Evolutionary conservation across 2,113 vertebrate species (phyloP).

Genomic region (Xenopus tropicalis): DNA sequence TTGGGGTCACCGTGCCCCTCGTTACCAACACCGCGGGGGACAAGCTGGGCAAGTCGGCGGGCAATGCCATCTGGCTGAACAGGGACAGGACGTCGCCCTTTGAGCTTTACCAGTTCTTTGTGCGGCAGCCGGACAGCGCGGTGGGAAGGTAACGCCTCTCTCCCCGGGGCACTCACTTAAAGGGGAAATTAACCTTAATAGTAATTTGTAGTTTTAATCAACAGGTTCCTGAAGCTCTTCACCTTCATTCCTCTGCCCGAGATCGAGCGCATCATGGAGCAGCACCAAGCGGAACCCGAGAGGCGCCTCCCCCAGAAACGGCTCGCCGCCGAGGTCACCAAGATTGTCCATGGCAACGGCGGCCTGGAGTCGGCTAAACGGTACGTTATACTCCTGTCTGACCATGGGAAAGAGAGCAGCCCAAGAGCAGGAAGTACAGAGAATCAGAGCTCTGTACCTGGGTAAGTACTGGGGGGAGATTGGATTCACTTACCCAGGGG

Average conservation of each 20-base stretch:
- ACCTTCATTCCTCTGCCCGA: constrained; percentile 88
- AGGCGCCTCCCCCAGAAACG: constrained; percentile 85
- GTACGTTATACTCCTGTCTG: constrained; percentile 56
- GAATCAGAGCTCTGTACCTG: too few species aligned
- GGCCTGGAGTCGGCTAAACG: constrained; percentile 91
- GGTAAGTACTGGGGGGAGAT: too few species aligned
- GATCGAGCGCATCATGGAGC: constrained; percentile 84
- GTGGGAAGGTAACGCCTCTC: constrained; percentile 57
- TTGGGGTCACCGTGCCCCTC: constrained; percentile 86
- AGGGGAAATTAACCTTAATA: too few species aligned
- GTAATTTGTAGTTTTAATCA: neutral
- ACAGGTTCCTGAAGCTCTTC: constrained; percentile 87
- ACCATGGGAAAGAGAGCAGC: too few species aligned
- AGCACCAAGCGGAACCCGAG: constrained; percentile 77
- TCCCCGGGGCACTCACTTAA: neutral
- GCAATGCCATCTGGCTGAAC: constrained; percentile 93
- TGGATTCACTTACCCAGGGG: too few species aligned
- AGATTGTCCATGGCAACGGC: constrained; percentile 89
- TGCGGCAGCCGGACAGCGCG: constrained; percentile 76
- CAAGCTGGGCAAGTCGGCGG: constrained; percentile 93
- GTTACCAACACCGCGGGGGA: constrained; percentile 86
- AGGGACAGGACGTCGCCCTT: constrained; percentile 87
- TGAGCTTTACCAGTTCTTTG: constrained; percentile 93
- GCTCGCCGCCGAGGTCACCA: constrained; percentile 92
- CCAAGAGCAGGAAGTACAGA: too few species aligned